Percentiles rank a stretch among this genome's conserved stretches.
These are phyloP conservation scores for Eptatretus atami DNA, from an alignment of 2,797 vertebrate species.

Conservation along the genomic window DNA sequence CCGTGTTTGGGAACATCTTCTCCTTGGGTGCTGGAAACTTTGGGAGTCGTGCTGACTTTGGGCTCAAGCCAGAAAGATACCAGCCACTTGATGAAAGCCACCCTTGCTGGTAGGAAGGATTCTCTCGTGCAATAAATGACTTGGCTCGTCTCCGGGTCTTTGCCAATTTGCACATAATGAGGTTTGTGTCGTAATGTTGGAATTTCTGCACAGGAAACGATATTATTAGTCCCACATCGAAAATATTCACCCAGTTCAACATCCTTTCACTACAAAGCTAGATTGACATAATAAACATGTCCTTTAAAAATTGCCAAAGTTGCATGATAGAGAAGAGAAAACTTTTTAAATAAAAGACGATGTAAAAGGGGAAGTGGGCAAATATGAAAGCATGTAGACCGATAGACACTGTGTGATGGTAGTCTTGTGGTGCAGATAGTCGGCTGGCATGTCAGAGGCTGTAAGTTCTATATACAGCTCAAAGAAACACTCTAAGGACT, in stretches of 20 bases:
- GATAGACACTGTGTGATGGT: no score
- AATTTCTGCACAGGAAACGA: slow-evolving; percentile 27
- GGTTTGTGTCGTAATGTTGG: slow-evolving; percentile 75
- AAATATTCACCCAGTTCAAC: not conserved
- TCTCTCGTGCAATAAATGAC: slow-evolving; percentile 75
- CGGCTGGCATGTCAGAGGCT: no score
- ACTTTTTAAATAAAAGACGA: no score
- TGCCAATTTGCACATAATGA: slow-evolving; percentile 49
- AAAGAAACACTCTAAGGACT: no score
- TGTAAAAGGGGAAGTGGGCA: no score
- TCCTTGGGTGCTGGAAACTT: slow-evolving; percentile 77
- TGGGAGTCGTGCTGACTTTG: slow-evolving; percentile 38
- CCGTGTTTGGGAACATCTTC: slow-evolving; percentile 93
- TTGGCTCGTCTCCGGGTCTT: slow-evolving; percentile 62
- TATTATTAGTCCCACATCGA: slow-evolving; percentile 8
- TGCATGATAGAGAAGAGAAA: no score
- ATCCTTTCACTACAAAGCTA: not conserved
- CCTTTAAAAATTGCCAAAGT: not conserved
- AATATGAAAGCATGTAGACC: no score
- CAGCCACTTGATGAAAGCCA: slow-evolving; percentile 91
- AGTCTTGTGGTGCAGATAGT: no score
- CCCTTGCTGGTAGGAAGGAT: slow-evolving; percentile 69
- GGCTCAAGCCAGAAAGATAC: slow-evolving; percentile 97
- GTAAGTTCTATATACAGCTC: no score
- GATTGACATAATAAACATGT: not conserved